These are phyloP conservation scores for Melanerpes formicivorus DNA, from an alignment of 2,113 vertebrate species.

Conservation along the genomic window DNA sequence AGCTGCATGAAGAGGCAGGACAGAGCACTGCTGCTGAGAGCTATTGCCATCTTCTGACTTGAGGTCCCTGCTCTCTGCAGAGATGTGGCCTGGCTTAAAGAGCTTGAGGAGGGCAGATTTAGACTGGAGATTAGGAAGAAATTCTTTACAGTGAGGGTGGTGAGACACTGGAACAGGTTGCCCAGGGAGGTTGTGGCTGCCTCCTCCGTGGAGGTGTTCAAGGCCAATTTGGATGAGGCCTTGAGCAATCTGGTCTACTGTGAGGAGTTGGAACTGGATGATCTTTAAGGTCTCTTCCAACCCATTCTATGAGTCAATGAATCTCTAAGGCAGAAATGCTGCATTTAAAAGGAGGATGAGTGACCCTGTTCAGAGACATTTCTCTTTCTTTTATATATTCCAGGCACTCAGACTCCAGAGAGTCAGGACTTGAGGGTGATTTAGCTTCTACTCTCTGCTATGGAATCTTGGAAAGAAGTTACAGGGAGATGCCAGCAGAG, in stretches of 20 bases:
- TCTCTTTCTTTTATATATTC: not conserved
- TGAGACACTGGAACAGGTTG: too few species aligned
- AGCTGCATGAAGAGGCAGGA: not conserved
- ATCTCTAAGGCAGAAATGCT: not conserved
- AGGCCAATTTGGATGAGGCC: too few species aligned
- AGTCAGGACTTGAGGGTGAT: not conserved
- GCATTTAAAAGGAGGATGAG: not conserved
- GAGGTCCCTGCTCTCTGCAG: not conserved
- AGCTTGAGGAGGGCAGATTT: too few species aligned
- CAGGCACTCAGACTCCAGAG: not conserved
- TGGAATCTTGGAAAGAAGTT: not conserved
- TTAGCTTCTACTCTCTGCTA: not conserved
- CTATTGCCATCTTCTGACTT: not conserved
- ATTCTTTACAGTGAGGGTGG: too few species aligned
- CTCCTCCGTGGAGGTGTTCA: too few species aligned
- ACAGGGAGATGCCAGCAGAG: not conserved
- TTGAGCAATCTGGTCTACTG: too few species aligned
- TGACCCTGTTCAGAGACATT: not conserved
- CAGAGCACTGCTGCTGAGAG: not conserved
- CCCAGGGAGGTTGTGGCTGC: too few species aligned
- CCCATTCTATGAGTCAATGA: too few species aligned
- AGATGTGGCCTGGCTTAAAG: not conserved
- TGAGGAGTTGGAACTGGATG: too few species aligned
- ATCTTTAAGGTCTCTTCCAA: too few species aligned
- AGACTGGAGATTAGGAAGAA: too few species aligned